These are phyloP conservation scores for Alligator mississippiensis DNA, from an alignment of 2,113 vertebrate genomes.

Conservation along the genomic window DNA sequence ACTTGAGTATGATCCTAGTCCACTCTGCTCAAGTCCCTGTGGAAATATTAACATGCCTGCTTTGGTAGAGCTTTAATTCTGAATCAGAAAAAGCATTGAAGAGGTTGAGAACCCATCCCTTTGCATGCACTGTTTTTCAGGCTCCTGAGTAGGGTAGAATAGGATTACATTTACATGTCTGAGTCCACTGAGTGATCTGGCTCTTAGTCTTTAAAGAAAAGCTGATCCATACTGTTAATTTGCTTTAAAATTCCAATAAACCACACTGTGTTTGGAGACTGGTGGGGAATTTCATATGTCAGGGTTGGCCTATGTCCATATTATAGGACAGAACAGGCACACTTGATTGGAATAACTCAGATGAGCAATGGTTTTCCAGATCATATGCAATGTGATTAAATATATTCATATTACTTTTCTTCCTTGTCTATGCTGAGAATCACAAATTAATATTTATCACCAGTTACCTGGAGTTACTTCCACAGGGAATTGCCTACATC, in stretches of 20 bases:
- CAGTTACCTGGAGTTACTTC: not conserved
- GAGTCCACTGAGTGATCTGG: no score
- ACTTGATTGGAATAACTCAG: not conserved
- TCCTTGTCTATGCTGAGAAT: not conserved
- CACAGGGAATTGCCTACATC: accelerated
- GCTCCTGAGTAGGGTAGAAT: no score
- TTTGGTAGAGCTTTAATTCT: no score
- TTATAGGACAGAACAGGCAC: no score
- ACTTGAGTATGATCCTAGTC: no score
- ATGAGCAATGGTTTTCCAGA: not conserved
- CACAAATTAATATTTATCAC: not conserved
- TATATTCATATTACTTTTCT: not conserved
- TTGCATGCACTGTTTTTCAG: no score
- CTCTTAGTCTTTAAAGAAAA: not conserved
- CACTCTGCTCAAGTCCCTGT: no score
- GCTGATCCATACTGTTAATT: not conserved
- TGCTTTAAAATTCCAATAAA: not conserved
- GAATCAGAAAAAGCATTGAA: no score
- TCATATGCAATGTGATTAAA: not conserved
- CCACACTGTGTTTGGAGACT: not conserved
- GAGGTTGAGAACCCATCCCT: no score
- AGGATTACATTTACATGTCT: no score
- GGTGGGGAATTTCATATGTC: not conserved
- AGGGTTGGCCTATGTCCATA: not conserved
- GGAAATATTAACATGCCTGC: no score